phyloP scores from a whole-genome alignment of 1,140 invertebrate genomes.

The Drosophila athabasca region DNA sequence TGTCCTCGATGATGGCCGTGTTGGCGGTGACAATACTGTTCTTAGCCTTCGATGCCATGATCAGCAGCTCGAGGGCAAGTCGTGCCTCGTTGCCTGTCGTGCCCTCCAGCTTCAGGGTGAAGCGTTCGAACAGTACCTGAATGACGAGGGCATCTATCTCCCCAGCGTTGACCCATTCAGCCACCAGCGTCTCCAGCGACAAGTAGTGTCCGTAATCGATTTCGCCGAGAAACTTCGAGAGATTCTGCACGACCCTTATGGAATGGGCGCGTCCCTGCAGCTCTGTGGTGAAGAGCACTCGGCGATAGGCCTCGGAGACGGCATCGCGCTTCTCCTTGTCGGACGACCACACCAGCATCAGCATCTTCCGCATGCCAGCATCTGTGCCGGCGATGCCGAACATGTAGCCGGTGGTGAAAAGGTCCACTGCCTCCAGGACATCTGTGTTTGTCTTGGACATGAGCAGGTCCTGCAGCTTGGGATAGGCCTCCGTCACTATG shows the following conservation, averaged over 20 bases:
- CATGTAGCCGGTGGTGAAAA: slow-evolving; percentile 91
- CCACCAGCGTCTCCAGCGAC: slow-evolving; percentile 89
- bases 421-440: slow-evolving; percentile 92
- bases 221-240: slow-evolving; percentile 86
- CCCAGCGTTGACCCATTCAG: slow-evolving; percentile 87
- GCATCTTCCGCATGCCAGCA: slow-evolving; percentile 89
- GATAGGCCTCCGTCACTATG: slow-evolving; percentile 88
- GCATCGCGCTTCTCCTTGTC: slow-evolving; percentile 86
- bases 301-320: slow-evolving; percentile 85
- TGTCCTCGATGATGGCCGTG: slow-evolving; percentile 84
- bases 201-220: slow-evolving; percentile 87
- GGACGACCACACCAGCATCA: slow-evolving; percentile 89
- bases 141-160: slow-evolving; percentile 85
- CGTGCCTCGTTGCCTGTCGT: slow-evolving; percentile 88
- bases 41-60: slow-evolving; percentile 88
- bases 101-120: slow-evolving; percentile 89
- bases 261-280: slow-evolving; percentile 81
- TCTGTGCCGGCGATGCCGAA: slow-evolving; percentile 90
- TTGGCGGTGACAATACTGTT: slow-evolving; percentile 85
- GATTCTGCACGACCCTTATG: slow-evolving; percentile 86
- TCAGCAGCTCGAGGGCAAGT: slow-evolving; percentile 88
- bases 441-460: slow-evolving; percentile 90
- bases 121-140: slow-evolving; percentile 92
- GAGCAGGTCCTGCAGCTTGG: slow-evolving; percentile 88
- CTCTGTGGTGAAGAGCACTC: slow-evolving; percentile 78